These are phyloP conservation scores for Tetropium fuscum DNA, from an alignment of 2,888 invertebrate genomes.

Conservation along the genomic window DNA sequence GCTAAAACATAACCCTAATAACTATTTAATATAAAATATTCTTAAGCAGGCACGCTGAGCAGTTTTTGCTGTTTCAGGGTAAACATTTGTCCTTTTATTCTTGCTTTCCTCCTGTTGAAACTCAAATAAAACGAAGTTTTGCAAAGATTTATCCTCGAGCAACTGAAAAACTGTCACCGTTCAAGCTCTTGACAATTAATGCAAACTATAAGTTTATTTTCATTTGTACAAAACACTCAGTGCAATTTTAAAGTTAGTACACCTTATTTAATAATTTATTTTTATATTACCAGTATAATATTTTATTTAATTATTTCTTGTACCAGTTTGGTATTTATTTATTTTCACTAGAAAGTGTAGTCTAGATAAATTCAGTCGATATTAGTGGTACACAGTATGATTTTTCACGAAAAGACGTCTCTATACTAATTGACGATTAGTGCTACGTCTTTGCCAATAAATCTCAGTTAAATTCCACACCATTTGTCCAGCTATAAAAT, in stretches of 20 bases:
- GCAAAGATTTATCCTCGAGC: slow-evolving; percentile 5
- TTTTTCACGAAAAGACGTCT: neutral
- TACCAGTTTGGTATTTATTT: slow-evolving; percentile 12
- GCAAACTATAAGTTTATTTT: slow-evolving; percentile 18
- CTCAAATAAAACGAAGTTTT: neutral
- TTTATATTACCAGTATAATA: slow-evolving; percentile 21
- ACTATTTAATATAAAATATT: slow-evolving; percentile 17
- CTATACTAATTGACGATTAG: too few relatives aligned
- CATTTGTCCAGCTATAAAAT: slow-evolving; percentile 33
- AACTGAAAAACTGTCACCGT: neutral
- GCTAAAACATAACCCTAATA: slow-evolving; percentile 12
- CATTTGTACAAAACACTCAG: slow-evolving; percentile 37
- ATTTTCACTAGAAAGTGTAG: slow-evolving; percentile 2
- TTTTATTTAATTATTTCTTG: slow-evolving; percentile 2
- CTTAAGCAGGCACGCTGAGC: neutral
- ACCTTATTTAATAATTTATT: slow-evolving; percentile 24
- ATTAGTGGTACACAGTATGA: neutral
- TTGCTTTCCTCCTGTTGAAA: neutral
- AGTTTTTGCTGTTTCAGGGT: neutral
- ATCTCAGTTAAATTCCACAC: slow-evolving; percentile 9
- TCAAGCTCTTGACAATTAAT: slow-evolving; percentile 21
- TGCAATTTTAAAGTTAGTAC: slow-evolving; percentile 36
- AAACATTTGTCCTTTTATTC: neutral
- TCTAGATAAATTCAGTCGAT: slow-evolving; percentile 4
- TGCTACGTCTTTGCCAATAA: too few relatives aligned